phyloP scores from a whole-genome alignment of 2,113 vertebrate species.

The Apodemus speciosus region DNA sequence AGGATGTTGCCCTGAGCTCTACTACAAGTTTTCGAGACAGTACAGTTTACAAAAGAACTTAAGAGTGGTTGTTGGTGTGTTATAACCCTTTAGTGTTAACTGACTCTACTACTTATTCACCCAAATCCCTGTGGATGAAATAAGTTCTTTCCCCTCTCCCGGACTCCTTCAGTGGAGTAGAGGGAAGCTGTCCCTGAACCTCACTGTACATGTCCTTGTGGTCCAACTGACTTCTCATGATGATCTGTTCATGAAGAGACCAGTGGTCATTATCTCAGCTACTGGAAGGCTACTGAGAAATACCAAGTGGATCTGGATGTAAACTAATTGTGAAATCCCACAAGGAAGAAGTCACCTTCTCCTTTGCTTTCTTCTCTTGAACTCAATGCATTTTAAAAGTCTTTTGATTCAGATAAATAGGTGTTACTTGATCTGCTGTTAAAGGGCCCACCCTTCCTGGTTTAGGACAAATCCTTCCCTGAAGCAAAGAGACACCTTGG shows the following conservation, averaged over 20 bases:
- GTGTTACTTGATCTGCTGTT: constrained; percentile 51
- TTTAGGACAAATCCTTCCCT: constrained; percentile 48
- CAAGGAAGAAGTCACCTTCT: constrained; percentile 29
- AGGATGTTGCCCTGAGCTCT: constrained; percentile 2
- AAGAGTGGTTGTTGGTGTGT: background rate
- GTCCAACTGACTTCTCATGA: constrained; percentile 24
- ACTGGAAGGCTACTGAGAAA: background rate
- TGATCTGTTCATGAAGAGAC: constrained; percentile 4
- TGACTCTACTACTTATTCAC: background rate
- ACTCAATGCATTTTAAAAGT: constrained; percentile 24
- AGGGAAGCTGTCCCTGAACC: background rate
- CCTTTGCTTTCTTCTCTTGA: constrained; percentile 29
- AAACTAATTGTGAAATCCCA: constrained; percentile 57
- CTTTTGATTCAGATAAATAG: constrained; percentile 50
- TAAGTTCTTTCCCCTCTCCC: background rate
- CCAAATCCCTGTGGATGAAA: background rate
- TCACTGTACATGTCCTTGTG: constrained; percentile 1
- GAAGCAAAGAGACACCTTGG: background rate
- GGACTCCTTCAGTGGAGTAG: background rate
- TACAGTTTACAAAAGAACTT: no score
- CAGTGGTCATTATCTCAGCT: constrained; percentile 50
- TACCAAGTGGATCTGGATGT: constrained; percentile 13
- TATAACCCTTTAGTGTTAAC: background rate
- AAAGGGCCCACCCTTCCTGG: constrained; percentile 11
- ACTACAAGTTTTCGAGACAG: background rate